Conservation (phyloP, 2,888 invertebrate genomes). For the Stratiomys singularior region DNA sequence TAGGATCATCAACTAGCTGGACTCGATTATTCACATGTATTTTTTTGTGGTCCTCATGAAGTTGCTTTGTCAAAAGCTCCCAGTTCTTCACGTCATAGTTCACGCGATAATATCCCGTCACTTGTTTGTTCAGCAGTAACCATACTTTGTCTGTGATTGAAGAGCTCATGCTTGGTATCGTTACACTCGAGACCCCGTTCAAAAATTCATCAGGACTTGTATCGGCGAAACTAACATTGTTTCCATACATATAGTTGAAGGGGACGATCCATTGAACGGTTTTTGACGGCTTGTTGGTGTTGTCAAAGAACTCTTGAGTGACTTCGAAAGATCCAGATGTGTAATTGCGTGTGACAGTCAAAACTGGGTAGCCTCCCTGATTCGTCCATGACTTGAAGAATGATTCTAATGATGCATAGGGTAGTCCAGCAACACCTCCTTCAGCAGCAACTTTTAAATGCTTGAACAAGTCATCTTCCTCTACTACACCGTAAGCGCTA, state of each 20-base stretch:
- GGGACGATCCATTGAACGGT: slow-evolving; percentile 59
- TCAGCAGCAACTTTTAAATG: slow-evolving; percentile 55
- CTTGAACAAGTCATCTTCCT: slow-evolving; percentile 54
- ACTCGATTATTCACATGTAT: slow-evolving; percentile 84
- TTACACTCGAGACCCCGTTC: slow-evolving; percentile 46
- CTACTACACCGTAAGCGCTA: slow-evolving; percentile 50
- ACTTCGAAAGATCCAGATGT: slow-evolving; percentile 65
- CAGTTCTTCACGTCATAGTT: slow-evolving; percentile 37
- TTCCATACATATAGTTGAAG: slow-evolving; percentile 56
- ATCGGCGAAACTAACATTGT: slow-evolving; percentile 57
- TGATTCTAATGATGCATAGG: slow-evolving; percentile 67
- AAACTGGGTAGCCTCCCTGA: slow-evolving; percentile 71
- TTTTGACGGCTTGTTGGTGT: background rate
- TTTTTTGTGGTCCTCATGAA: slow-evolving; percentile 71
- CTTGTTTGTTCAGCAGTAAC: slow-evolving; percentile 63
- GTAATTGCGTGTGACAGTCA: slow-evolving; percentile 69
- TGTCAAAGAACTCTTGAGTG: slow-evolving; percentile 64
- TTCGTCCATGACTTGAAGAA: slow-evolving; percentile 73
- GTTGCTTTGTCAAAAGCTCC: slow-evolving; percentile 64
- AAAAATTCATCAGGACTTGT: slow-evolving; percentile 59
- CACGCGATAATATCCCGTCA: slow-evolving; percentile 67
- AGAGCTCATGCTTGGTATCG: slow-evolving; percentile 40
- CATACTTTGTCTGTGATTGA: slow-evolving; percentile 55
- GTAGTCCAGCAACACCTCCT: slow-evolving; percentile 50
- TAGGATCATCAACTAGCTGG: slow-evolving; percentile 87